A percentile compares a stretch with the other conserved stretches of the same genome.
These are phyloP conservation scores for Fregata magnificens DNA, from an alignment of 2,113 vertebrate genomes.

Conservation along the genomic window DNA sequence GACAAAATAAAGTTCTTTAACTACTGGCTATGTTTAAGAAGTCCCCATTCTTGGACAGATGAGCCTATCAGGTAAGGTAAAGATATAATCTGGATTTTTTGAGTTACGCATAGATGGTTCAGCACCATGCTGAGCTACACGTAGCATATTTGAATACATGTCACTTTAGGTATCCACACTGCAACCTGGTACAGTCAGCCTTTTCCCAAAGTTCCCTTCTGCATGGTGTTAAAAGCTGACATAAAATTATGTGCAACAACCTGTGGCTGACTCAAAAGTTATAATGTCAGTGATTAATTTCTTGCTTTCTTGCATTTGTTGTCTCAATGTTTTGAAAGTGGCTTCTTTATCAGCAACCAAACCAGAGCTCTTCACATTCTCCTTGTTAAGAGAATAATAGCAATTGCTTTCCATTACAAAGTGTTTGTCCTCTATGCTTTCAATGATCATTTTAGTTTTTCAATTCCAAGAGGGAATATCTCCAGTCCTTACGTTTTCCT, in stretches of 20 bases:
- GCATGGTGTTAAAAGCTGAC: neutral
- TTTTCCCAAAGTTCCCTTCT: neutral
- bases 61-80: fast-evolving
- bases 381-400: neutral
- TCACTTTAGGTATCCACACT: neutral
- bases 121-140: neutral
- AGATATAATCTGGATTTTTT: neutral
- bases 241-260: neutral
- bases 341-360: neutral
- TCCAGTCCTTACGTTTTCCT: neutral
- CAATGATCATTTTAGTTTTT: neutral
- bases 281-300: neutral
- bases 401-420: neutral
- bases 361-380: neutral
- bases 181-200: neutral
- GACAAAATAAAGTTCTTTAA: neutral
- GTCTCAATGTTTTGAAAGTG: neutral
- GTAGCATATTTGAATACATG: fast-evolving
- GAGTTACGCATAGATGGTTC: neutral
- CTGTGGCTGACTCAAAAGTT: neutral
- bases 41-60: neutral
- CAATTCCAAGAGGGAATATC: neutral
- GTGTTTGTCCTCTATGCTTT: neutral
- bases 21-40: neutral
- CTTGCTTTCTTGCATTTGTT: neutral